Percentiles rank a stretch among this genome's conserved stretches.
phyloP scores from a whole-genome alignment of 2,797 vertebrate species.

The Passerculus sandwichensis region DNA sequence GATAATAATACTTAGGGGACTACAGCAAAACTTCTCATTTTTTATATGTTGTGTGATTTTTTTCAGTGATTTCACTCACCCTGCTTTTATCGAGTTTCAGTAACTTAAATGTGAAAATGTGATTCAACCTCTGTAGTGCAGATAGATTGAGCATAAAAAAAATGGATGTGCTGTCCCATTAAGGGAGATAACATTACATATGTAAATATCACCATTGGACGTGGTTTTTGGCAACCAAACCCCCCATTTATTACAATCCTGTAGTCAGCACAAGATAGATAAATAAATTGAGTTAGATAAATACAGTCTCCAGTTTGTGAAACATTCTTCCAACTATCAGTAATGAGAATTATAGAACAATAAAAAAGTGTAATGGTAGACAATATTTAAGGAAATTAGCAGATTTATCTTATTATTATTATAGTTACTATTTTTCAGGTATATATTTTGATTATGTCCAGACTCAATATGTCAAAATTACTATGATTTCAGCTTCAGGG shows the following conservation, averaged over 20 bases:
- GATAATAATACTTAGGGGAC: neutral
- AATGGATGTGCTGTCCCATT: neutral
- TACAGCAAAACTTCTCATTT: neutral
- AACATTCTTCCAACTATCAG: neutral
- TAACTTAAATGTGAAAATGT: neutral
- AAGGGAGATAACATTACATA: neutral
- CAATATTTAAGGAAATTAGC: neutral
- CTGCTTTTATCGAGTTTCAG: neutral
- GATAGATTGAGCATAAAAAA: neutral
- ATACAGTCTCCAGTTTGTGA: neutral
- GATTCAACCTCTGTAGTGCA: neutral
- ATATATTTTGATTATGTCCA: neutral
- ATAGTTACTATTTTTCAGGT: neutral
- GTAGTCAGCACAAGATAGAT: neutral
- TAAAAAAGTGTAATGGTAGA: neutral
- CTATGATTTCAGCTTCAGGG: neutral
- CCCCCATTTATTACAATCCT: neutral
- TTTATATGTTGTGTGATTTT: neutral
- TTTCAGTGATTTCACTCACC: neutral
- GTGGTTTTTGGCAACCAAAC: neutral
- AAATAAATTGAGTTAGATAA: neutral
- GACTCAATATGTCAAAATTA: neutral
- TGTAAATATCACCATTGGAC: neutral
- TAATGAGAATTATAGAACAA: neutral
- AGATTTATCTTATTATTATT: neutral